Conservation (phyloP, 1,140 invertebrate genomes). For the Venturia canescens region DNA sequence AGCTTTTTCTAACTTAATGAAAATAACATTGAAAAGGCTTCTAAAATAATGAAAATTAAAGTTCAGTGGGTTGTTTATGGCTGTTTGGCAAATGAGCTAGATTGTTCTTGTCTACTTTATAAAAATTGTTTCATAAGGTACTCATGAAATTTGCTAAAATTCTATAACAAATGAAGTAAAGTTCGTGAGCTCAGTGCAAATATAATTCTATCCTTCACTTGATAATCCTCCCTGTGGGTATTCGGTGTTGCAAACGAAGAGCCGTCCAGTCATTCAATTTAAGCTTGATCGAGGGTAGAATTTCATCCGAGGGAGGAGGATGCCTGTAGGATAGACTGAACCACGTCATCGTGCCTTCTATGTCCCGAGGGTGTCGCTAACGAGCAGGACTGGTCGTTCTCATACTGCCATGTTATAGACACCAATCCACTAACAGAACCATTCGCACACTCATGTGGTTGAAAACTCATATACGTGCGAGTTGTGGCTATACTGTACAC, state of each 20-base stretch:
- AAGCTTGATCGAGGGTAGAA: neutral
- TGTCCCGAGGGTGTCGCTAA: constrained; percentile 58
- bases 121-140: too few relatives aligned
- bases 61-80: too few relatives aligned
- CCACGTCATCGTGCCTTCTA: constrained; percentile 18
- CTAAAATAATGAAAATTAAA: too few relatives aligned
- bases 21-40: neutral
- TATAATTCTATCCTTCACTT: neutral
- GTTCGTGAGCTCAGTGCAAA: neutral
- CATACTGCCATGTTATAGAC: neutral
- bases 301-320: neutral
- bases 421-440: neutral
- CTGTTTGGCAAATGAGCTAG: too few relatives aligned
- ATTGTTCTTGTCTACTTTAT: too few relatives aligned
- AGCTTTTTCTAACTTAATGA: too few relatives aligned
- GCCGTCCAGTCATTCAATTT: constrained; percentile 19
- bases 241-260: neutral
- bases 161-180: neutral
- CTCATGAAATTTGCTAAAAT: neutral
- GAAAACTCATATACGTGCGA: neutral
- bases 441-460: neutral
- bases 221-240: neutral
- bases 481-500: constrained; percentile 62
- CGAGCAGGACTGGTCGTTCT: constrained; percentile 60
- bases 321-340: neutral